Conservation (phyloP, 2,113 vertebrate species). For the Mormoops blainvillei region DNA sequence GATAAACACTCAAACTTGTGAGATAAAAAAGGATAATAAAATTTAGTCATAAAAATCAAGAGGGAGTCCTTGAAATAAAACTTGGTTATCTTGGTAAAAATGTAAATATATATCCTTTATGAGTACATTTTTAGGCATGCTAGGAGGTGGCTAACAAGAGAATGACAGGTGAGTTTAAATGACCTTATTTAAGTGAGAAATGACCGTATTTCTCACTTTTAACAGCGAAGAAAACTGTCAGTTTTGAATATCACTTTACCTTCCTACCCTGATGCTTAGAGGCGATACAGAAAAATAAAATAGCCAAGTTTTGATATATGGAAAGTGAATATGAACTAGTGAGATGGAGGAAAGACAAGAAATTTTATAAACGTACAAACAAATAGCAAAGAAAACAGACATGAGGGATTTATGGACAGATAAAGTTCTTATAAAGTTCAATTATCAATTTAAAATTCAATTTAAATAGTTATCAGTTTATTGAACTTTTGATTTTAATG, state of each 20-base stretch:
- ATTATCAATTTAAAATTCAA: background rate
- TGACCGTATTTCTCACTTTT: background rate
- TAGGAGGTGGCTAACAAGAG: background rate
- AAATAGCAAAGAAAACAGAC: background rate
- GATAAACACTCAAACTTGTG: background rate
- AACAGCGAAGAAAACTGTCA: background rate
- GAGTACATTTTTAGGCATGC: background rate
- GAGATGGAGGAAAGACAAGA: fast-evolving
- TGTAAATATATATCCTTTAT: background rate
- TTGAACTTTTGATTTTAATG: background rate
- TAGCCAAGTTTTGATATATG: background rate
- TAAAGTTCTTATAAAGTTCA: background rate
- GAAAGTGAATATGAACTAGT: background rate
- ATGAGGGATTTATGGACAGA: background rate
- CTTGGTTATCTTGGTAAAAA: background rate
- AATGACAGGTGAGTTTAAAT: background rate
- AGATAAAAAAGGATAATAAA: background rate
- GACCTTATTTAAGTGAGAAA: too few relatives aligned
- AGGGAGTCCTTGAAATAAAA: background rate
- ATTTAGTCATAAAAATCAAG: background rate
- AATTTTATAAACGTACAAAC: background rate
- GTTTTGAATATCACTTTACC: background rate
- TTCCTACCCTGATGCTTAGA: background rate
- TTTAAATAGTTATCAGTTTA: background rate
- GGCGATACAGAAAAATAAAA: background rate